phyloP scores from a whole-genome alignment of 2,113 vertebrate species.

The Mesembrinibis cayennensis region DNA sequence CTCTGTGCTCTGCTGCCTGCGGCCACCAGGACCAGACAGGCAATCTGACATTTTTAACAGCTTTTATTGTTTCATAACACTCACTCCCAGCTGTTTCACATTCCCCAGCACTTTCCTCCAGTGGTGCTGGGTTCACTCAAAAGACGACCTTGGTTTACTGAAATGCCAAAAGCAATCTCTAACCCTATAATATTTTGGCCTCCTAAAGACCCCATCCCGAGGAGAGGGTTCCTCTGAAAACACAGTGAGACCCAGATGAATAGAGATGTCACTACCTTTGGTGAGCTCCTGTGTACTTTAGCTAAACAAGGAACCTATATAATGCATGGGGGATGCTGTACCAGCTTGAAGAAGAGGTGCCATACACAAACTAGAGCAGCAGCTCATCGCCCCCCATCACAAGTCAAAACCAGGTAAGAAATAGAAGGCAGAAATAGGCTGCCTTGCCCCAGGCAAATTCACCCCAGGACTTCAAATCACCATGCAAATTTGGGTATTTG shows the following conservation, averaged over 20 bases:
- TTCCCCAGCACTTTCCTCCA: background rate
- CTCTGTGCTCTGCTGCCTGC: background rate
- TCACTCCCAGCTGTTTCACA: background rate
- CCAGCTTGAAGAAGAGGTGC: background rate
- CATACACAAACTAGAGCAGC: background rate
- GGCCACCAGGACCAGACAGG: background rate
- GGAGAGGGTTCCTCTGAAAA: background rate
- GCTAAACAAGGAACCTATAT: background rate
- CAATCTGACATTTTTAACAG: conserved; percentile 26
- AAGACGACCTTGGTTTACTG: background rate
- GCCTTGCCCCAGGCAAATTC: background rate
- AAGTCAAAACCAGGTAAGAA: background rate
- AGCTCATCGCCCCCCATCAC: background rate
- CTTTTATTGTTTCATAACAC: background rate
- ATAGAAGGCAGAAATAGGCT: background rate
- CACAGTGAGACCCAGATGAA: background rate
- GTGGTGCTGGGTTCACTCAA: background rate
- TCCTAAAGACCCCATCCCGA: conserved; percentile 19
- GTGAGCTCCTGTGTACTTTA: background rate
- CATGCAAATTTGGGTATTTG: background rate
- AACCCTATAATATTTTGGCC: background rate
- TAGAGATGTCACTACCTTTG: background rate
- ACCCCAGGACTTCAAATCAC: background rate
- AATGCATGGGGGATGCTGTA: background rate
- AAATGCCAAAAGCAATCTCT: conserved; percentile 25